phyloP scores from a whole-genome alignment of 2,797 vertebrate species.

The Lacerta bilineata region DNA sequence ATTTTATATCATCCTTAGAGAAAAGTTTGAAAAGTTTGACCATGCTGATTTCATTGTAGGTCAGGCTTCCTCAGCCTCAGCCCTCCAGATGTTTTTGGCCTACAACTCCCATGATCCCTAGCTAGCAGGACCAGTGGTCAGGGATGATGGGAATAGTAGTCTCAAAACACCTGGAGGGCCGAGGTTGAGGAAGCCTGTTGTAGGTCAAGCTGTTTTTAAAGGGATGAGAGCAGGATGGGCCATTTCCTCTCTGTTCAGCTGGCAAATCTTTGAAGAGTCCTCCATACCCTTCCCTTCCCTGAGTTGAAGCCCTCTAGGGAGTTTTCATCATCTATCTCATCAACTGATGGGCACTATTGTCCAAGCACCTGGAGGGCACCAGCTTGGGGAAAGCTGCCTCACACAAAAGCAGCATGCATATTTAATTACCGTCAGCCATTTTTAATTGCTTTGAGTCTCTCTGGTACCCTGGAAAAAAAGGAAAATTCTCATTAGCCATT shows the following conservation, averaged over 20 bases:
- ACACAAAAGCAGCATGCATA: background rate
- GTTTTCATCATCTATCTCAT: too few species aligned
- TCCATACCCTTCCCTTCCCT: too few species aligned
- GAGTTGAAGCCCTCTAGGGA: too few species aligned
- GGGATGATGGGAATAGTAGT: too few species aligned
- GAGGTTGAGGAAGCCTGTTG: background rate
- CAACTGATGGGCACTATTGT: too few species aligned
- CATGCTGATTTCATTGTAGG: too few species aligned
- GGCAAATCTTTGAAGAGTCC: background rate
- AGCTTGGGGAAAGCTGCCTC: background rate
- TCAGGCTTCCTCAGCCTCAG: background rate
- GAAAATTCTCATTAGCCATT: constrained; percentile 23
- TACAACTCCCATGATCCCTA: too few species aligned
- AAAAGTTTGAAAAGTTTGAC: background rate
- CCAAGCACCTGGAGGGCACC: too few species aligned
- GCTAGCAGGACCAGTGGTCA: too few species aligned
- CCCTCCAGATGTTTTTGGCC: too few species aligned
- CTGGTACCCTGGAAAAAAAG: constrained; percentile 6
- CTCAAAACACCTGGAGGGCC: too few species aligned
- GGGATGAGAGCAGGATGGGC: background rate
- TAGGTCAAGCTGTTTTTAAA: background rate
- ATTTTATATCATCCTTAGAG: background rate
- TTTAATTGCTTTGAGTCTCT: constrained; percentile 12
- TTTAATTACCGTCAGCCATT: constrained; percentile 1
- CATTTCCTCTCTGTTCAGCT: background rate